Conservation (phyloP, 2,888 invertebrate genomes). For the Ophioninae sp. region DNA sequence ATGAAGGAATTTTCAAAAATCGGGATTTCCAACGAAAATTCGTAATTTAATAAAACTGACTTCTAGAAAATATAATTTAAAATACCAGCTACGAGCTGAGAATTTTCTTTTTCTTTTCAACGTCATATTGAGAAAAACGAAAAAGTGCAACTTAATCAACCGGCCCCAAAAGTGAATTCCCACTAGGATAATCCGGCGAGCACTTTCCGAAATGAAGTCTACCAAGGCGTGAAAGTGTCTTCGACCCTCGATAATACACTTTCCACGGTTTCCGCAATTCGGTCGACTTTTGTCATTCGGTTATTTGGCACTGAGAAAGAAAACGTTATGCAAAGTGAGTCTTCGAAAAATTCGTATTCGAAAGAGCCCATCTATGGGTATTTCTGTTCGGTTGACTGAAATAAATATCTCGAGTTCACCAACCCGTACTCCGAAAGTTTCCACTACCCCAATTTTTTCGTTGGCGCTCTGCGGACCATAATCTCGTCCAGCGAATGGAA, state of each 20-base stretch:
- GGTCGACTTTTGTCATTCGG: not conserved
- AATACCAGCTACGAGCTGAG: no score
- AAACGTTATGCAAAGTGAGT: conserved; percentile 21
- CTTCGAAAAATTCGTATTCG: not conserved
- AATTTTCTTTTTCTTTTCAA: no score
- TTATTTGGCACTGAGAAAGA: conserved; percentile 4
- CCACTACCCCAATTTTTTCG: not conserved
- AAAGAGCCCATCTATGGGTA: conserved; percentile 4
- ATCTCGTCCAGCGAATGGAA: not conserved
- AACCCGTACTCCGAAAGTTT: not conserved
- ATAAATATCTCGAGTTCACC: conserved; percentile 35
- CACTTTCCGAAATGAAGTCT: conserved; percentile 9
- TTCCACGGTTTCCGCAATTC: not conserved
- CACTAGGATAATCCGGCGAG: not conserved
- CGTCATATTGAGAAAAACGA: no score
- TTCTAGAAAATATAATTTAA: no score
- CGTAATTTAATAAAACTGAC: not conserved
- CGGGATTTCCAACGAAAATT: not conserved
- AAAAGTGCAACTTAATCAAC: no score
- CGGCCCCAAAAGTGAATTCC: not conserved
- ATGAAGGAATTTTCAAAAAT: not conserved
- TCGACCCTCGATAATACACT: not conserved
- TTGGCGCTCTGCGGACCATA: not conserved
- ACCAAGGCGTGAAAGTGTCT: not conserved
- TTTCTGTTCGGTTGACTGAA: conserved; percentile 33